Evolutionary conservation across 1,140 invertebrate genomes (phyloP), one percentile per base, ranked within the genome.

Genomic region (Hycleus cichorii): DNA sequence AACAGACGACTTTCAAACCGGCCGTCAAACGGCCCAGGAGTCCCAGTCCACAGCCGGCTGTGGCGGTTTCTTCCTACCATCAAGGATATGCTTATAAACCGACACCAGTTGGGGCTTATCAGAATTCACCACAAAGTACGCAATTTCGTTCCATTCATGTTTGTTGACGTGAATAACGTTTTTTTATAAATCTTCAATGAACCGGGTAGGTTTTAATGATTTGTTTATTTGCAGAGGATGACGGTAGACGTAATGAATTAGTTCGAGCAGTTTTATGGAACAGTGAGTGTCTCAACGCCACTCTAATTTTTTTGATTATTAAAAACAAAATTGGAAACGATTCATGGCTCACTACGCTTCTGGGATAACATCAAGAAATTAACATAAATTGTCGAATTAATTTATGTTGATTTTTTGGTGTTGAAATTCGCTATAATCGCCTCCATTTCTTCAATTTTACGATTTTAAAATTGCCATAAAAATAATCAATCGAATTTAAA

Each of bases 261-360:
- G 80, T 84, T 64, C 79, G 86, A 71, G 84, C 84, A 62, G 86
- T 89, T 66, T 81, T 89, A 64, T 89, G 87, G 87, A 89, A 88
- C 77, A 89, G 87, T 90, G 77, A 87, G 87, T 83, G 62, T 64
- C 60, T 56, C 39, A 49, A 27, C 26, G 55, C 53, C 27, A 52
- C 49, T 54, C 26, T 10, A 27, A 25, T 42, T 44, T 46, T 7
- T 46, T 10, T 38, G 18, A 3, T 44, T 47, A 7, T 42, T 42
- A 42, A 42, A 4, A 11, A 42, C 0, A 12, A 4, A 6, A n/a
- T 42, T 42, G 9, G 40, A 11, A 11, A 42, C 9, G 11, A 42
- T 42, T 42, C 11, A 42, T 42, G 9, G 27, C 11, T 5, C 32
- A 11, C 18, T 18, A 42, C 38, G 51, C 43, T 53, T 53, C 32